Conservation (phyloP, 64 coral and sea anemone genomes). For the Orbicella faveolata region DNA sequence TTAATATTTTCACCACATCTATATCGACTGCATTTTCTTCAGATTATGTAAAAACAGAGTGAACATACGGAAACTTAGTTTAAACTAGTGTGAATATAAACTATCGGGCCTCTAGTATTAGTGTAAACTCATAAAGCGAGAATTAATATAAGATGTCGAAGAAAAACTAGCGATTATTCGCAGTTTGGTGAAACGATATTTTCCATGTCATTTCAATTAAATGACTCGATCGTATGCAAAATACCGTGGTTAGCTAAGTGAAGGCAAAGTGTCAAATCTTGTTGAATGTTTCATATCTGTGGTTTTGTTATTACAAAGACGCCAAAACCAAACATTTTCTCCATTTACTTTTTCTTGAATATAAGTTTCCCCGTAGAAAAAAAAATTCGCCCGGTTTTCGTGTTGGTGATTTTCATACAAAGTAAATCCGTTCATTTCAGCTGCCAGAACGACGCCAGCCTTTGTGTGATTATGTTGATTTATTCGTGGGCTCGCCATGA, state of each 20-base stretch:
- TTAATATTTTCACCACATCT: neutral
- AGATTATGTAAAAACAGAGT: neutral
- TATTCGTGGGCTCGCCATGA: constrained; percentile 8
- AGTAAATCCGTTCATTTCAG: neutral
- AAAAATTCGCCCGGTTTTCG: neutral
- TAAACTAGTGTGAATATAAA: neutral
- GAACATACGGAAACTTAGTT: neutral
- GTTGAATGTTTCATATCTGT: constrained; percentile 12
- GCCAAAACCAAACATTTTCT: neutral
- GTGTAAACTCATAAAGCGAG: neutral
- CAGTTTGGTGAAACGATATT: neutral
- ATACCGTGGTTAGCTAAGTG: neutral
- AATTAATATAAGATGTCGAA: neutral
- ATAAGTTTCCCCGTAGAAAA: neutral
- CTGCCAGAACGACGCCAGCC: neutral
- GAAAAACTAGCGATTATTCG: too few relatives aligned
- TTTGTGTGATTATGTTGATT: neutral
- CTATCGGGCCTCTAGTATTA: neutral
- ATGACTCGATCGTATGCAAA: neutral
- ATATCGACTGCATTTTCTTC: neutral
- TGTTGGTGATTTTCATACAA: neutral
- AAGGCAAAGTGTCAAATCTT: neutral
- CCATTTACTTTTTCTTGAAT: neutral
- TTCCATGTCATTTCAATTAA: neutral
- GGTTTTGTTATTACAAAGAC: neutral